Base-by-base conservation (phyloP, 2,797 vertebrate species). In the Falco peregrinus region DNA sequence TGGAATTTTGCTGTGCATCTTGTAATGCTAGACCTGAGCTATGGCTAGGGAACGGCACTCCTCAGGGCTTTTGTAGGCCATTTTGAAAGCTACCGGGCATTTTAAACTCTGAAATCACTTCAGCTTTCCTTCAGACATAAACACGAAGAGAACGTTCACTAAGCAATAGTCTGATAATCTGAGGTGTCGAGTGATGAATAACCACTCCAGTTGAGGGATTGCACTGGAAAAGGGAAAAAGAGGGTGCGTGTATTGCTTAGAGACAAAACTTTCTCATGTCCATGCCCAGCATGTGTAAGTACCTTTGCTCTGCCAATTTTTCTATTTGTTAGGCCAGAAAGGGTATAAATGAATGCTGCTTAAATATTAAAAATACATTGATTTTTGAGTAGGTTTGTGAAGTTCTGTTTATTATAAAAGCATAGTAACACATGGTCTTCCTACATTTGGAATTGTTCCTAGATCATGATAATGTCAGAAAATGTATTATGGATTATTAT, bases 231-330 rank as follows among this genome's bases (percentile, higher is more conserved):
- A 61, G 39, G 39, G 43, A 59, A 82, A 57, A 47, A 85, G 8
- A 22, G 8, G 7, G 19, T 59, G 5, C 0, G 0, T 39, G n/a
- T 60, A 50, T 41, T 89, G 24, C 47, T 73, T 88, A 48, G 78
- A 59, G 57, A 35, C 6, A 70, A 65, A 79, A 63, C 6, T 81
- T 86, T 70, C 31, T 94, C 22, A 8, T 53, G 28, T 26, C 25
- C 9, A 1, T 74, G 22, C 47, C 25, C 20, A n/a, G 9, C 0
- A 0, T 26, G 2, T 31, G 4, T 18, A 48, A 54, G 5, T 65
- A 65, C 8, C 29, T 87, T 76, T 75, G 9, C 7, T 89, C n/a
- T 84, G 51, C 33, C 37, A 61, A 0, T 57, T 83, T 70, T 82
- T 90, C 68, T 7, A 54, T 13, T 31, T 84, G 4, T 90, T 91